Base-by-base conservation (phyloP, 2,888 invertebrate species). In the Nemotelus pantherinus region DNA sequence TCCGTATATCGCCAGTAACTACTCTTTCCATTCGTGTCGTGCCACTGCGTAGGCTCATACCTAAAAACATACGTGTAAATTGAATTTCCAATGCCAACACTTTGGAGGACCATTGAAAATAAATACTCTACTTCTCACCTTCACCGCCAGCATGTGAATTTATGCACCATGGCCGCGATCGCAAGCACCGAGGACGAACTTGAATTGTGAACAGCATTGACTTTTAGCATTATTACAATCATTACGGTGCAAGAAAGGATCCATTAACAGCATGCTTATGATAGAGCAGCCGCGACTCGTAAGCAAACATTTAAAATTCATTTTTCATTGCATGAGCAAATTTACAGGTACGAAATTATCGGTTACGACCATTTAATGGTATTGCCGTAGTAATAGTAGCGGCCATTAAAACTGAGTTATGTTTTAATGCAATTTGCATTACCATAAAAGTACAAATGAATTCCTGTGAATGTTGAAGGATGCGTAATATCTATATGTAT, bases 321-420 rank as follows among this genome's bases (percentile, higher is more conserved):
- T 74, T 74, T 63, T 74, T 74, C 74, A 74, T 63, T 74, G 74
- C 63, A 74, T 47, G 74, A 9, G 48, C 63, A 74, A 72, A 72
- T 74, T 60, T 74, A 74, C 74, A 74, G 74, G 74, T 74, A 74
- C 60, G 63, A 74, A 74, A 63, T 74, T 74, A 74, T 74, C 74
- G 74, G 63, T 47, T 60, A 60, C 63, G 60, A 74, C 74, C 63
- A 74, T 74, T 74, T 74, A 74, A 74, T 74, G 74, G 74, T 63
- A 74, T 48, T 48, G 74, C 60, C 39, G 50, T 60, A 7, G 60
- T 60, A 74, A 74, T 74, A 74, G 74, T 63, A 10, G 3, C 63
- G 47, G 9, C 60, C 74, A 74, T 74, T 70, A 74, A 74, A 74
- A 60, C 63, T 74, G 74, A 74, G 74, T 74, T 74, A 74, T 74